phyloP scores from a whole-genome alignment of 1,140 invertebrate species.

The Acromyrmex heyeri region DNA sequence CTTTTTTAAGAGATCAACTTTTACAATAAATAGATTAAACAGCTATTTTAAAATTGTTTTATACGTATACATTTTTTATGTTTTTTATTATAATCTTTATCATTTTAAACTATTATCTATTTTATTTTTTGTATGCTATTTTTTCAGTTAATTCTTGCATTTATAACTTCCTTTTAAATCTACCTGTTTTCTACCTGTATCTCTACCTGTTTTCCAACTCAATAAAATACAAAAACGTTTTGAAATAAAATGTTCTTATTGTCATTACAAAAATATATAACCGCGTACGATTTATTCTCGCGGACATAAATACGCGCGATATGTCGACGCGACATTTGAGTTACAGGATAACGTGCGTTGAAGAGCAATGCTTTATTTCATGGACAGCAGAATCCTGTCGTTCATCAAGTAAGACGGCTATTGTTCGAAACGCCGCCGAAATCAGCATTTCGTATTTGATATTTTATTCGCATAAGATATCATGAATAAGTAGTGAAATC shows the following conservation, averaged over 20 bases:
- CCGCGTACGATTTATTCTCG: not conserved
- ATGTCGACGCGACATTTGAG: not conserved
- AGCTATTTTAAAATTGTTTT: not conserved
- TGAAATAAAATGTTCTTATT: not conserved
- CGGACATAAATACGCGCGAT: not conserved
- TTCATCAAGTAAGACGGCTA: not conserved
- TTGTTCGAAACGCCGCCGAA: not conserved
- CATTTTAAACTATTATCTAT: not conserved
- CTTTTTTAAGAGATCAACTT: not conserved
- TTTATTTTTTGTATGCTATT: not conserved
- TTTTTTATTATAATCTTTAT: not conserved
- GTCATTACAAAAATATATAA: not conserved
- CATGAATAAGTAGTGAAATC: not conserved
- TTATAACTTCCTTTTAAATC: not conserved
- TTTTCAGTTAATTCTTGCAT: not conserved
- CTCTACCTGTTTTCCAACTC: not conserved
- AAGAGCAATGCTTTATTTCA: constrained; percentile 11
- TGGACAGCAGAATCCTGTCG: not conserved
- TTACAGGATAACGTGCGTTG: not conserved
- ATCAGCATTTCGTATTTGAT: constrained; percentile 17
- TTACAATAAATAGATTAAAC: not conserved
- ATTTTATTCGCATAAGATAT: not conserved
- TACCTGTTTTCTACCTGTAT: not conserved
- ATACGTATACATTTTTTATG: not conserved
- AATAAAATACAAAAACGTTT: not conserved